Evolutionary conservation across 2,113 vertebrate genomes (phyloP), one percentile per base, ranked within the genome.

Genomic region (Passer montanus): DNA sequence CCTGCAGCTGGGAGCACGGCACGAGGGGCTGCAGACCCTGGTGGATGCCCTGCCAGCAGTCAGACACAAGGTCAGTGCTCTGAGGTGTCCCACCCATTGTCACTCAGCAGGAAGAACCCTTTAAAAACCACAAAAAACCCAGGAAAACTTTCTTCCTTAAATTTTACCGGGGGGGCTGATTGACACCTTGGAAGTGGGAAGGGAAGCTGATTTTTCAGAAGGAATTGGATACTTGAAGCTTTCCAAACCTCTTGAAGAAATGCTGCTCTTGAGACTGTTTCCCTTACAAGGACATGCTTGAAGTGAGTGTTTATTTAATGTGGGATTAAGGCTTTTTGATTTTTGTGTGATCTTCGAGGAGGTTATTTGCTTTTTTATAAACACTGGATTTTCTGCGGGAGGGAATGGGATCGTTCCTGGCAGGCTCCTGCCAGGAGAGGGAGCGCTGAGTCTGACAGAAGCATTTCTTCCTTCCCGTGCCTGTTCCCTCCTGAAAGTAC

Each of bases 11-110:
- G 99, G 99, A 80, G 98, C 98, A 76, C 97, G 97, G 81, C 99
- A 99, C 5, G 97, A 99, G 60, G 99, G 99, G 68, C 98, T 99
- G 79, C 99, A 99, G 98, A 99, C 98, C 67, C 95, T 99, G 96
- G 99, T 99, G 8, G 99, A 99, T 62, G 98, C 98, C 35, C 97
- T 99, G 87, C 99, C 99, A 37, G 98, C 98, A 8, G 98, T 99
- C 94, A 98, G 99, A 94, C 99, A 99, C 97, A 99, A 99, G 98
- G 99, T 99, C 59, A 94, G 93, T 53, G 9, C 44, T 63, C 66
- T 50, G 30, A 27, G 33, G 15, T 41, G 19, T 76, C 30, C 41
- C 74, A 55, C 8, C 41, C 58, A 3, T 24, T 63, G 37, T 37
- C 60, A 31, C 44, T 59, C 26, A 8, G 13, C 21, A 5, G 5